Conservation (phyloP, 2,888 invertebrate genomes). For the Rotaria socialis region DNA sequence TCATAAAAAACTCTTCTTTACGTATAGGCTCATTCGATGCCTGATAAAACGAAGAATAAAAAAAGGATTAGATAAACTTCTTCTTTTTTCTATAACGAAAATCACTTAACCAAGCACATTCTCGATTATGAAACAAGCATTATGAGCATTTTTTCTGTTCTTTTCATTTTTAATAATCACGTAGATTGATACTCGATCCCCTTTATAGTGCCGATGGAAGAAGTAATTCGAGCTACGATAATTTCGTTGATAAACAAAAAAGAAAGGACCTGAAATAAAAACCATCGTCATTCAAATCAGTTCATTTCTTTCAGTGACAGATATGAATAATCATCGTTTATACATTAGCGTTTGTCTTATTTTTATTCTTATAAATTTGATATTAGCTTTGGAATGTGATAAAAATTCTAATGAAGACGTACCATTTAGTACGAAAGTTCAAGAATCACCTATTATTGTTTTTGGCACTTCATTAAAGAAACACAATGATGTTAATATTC, state of each 20-base stretch:
- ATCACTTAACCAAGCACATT: too few relatives aligned
- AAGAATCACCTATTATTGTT: background rate
- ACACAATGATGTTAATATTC: background rate
- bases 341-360: background rate
- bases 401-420: background rate
- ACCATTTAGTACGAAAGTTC: background rate
- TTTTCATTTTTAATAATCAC: background rate
- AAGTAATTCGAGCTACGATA: background rate
- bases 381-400: background rate
- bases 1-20: too few relatives aligned
- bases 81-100: too few relatives aligned
- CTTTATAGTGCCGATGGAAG: background rate
- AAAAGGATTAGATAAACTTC: too few relatives aligned
- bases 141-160: too few relatives aligned
- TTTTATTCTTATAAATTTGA: background rate
- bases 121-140: background rate
- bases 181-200: background rate
- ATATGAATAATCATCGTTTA: background rate
- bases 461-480: background rate
- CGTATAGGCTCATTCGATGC: too few relatives aligned
- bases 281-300: background rate
- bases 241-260: background rate
- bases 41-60: too few relatives aligned
- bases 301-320: background rate
- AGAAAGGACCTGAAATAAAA: background rate